Base-by-base conservation (phyloP, 2,888 invertebrate species). In the Mythimna impura region DNA sequence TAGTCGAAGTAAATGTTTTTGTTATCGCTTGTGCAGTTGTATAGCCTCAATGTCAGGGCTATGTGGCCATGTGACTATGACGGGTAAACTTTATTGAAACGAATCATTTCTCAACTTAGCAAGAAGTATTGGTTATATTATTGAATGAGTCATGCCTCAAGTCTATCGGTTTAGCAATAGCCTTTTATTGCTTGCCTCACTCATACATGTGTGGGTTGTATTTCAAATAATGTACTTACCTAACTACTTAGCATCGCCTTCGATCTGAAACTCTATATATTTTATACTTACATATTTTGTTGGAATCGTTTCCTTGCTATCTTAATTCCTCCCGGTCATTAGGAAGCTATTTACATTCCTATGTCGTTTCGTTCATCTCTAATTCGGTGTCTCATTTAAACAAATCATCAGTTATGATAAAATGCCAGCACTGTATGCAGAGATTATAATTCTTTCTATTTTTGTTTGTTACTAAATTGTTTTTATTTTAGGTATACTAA, bases 11-110 rank as follows among this genome's bases (percentile, higher is more conserved):
- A 83, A 88, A 82, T 78, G 82, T 78, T 82, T 83, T 87, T 85
- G 78, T 85, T 85, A 82, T 82, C 80, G 79, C 64, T 73, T 74
- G 74, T 77, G 70, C 81, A 77, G 76, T 43, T 47, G 43, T 20
- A 36, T 52, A 79, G 86, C 71, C 67, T 79, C 89, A 89, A 87
- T 87, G 89, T 88, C 89, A 89, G 47, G 89, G 89, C 47, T 85
- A 76, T 66, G 47, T 43, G 66, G 62, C 36, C 68, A 69, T 69
- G 66, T 76, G 81, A 76, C 66, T 72, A 68, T 65, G 43, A 55
- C 25, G 69, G 57, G 61, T 61, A 61, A 73, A 73, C 73, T 80
- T 71, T 47, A 54, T 67, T 72, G 66, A 76, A 78, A 52, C 34
- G 79, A 80, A 76, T 73, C 17, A 80, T 84, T 84, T 84, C 78